These are phyloP conservation scores for Chroicocephalus ridibundus DNA, from an alignment of 2,113 vertebrate genomes.

Conservation along the genomic window DNA sequence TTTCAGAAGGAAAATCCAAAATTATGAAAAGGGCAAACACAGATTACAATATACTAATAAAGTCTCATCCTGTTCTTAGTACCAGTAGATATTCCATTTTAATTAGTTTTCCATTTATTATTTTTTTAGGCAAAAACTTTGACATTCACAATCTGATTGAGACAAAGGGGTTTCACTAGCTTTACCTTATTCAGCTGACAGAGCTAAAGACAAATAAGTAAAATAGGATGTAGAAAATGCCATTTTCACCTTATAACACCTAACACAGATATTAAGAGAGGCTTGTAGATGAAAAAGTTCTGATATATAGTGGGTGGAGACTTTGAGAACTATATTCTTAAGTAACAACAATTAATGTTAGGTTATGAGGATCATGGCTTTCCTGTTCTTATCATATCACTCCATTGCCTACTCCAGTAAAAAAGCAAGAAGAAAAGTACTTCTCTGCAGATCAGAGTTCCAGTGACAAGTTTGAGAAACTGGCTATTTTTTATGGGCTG, in stretches of 20 bases:
- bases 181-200: slow-evolving; percentile 1
- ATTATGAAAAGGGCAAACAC: slow-evolving; percentile 45
- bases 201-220: background rate
- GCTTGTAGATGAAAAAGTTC: background rate
- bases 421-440: background rate
- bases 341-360: background rate
- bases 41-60: slow-evolving; percentile 14
- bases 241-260: background rate
- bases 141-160: slow-evolving; percentile 43
- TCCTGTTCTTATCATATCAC: background rate
- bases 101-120: slow-evolving; percentile 14
- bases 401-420: background rate
- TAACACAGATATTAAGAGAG: background rate
- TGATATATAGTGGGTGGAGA: background rate
- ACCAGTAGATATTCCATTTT: background rate
- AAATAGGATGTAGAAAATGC: background rate
- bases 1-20: slow-evolving; percentile 23
- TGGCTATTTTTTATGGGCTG: background rate
- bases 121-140: slow-evolving; percentile 19
- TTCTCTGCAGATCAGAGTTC: background rate
- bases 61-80: background rate
- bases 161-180: slow-evolving; percentile 1
- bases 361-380: background rate
- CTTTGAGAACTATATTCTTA: background rate
- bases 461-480: background rate